A percentile compares a stretch with the other conserved stretches of the same genome.
These are phyloP conservation scores for Onychomys leucogaster DNA, from an alignment of 2,797 vertebrate species.

Conservation along the genomic window DNA sequence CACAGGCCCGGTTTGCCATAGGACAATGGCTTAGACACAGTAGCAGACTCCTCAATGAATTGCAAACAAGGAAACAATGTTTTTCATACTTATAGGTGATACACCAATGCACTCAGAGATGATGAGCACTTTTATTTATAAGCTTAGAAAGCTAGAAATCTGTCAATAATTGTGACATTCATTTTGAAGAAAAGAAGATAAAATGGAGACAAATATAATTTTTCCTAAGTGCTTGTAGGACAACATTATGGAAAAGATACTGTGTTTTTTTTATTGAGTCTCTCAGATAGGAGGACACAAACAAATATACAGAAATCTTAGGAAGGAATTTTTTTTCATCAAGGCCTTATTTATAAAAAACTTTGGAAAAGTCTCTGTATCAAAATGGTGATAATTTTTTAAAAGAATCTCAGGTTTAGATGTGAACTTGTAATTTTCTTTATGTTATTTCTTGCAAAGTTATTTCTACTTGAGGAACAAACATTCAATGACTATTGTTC, in stretches of 20 bases:
- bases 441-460: not conserved
- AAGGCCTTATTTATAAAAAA: not conserved
- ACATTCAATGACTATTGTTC: not conserved
- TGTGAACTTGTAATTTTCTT: not conserved
- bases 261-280: slow-evolving; percentile 39
- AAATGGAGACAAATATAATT: not conserved
- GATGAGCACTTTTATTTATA: slow-evolving; percentile 50
- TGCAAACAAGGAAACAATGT: slow-evolving; percentile 1
- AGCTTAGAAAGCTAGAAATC: slow-evolving; percentile 7
- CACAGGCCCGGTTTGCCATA: not conserved
- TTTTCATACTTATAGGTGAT: not conserved
- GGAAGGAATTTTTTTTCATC: not conserved
- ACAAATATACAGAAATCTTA: not conserved
- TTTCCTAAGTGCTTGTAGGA: not conserved
- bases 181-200: slow-evolving; percentile 21
- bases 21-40: not conserved
- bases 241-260: not conserved
- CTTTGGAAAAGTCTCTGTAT: not conserved
- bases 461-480: not conserved
- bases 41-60: not conserved
- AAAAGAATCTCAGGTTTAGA: not conserved
- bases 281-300: not conserved
- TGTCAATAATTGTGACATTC: not conserved
- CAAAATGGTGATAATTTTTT: not conserved
- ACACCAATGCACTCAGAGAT: not conserved